These are phyloP conservation scores for Leucophenga varia DNA, from an alignment of 1,140 invertebrate genomes.

Conservation along the genomic window DNA sequence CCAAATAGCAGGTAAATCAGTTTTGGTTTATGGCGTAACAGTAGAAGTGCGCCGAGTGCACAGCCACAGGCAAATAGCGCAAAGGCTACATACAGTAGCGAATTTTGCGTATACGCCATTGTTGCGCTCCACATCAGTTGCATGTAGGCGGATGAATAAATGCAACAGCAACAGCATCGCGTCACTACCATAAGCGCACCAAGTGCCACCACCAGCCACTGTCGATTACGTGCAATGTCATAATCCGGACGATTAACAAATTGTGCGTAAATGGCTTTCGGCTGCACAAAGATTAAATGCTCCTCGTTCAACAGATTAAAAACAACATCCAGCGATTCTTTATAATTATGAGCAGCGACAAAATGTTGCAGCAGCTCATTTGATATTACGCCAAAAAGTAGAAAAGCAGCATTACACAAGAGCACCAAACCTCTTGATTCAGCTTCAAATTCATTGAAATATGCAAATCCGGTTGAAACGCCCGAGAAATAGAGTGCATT, in stretches of 20 bases:
- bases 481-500: conserved; percentile 35
- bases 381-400: conserved; percentile 29
- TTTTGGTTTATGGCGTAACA: conserved; percentile 42
- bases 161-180: conserved; percentile 24
- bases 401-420: conserved; percentile 24
- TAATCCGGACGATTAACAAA: conserved; percentile 39
- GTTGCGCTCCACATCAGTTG: conserved; percentile 44
- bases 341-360: conserved; percentile 35
- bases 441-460: conserved; percentile 49
- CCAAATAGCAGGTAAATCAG: conserved; percentile 45
- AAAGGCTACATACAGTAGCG: conserved; percentile 31
- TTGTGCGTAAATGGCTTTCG: conserved; percentile 32
- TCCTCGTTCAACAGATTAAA: conserved; percentile 49
- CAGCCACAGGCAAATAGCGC: conserved; percentile 33
- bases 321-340: conserved; percentile 38
- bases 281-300: conserved; percentile 34
- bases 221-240: conserved; percentile 25
- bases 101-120: conserved; percentile 17
- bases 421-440: conserved; percentile 29
- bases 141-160: conserved; percentile 34
- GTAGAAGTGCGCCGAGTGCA: conserved; percentile 25
- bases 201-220: conserved; percentile 35
- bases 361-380: conserved; percentile 45
- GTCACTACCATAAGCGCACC: conserved; percentile 23
- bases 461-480: conserved; percentile 29